Evolutionary conservation across 2,797 vertebrate genomes (phyloP).

Genomic region (Falco novaeseelandiae): DNA sequence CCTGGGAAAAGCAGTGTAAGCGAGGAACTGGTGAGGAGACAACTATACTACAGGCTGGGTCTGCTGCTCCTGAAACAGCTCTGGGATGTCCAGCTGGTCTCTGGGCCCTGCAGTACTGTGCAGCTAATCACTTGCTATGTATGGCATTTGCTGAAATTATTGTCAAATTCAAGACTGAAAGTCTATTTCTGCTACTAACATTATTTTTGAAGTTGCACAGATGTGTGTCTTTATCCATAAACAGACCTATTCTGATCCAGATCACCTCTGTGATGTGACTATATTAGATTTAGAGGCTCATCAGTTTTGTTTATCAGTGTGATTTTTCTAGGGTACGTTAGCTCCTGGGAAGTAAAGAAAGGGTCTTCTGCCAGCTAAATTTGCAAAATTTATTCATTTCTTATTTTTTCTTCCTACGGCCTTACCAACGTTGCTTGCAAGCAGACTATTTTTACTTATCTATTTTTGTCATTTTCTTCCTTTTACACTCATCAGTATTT

Average conservation of each 20-base stretch:
- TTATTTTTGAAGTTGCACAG: neutral
- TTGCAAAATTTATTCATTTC: neutral
- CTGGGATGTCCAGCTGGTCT: neutral
- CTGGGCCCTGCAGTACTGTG: neutral
- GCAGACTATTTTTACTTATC: neutral
- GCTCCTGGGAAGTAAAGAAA: neutral
- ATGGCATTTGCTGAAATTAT: neutral
- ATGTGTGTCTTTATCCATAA: neutral
- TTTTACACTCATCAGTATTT: neutral
- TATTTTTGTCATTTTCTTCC: constrained; percentile 12
- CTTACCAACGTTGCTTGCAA: neutral
- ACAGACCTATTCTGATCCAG: neutral
- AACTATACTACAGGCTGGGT: neutral
- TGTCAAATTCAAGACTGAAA: neutral
- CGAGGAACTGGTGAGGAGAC: neutral
- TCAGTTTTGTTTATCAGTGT: neutral
- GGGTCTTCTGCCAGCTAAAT: neutral
- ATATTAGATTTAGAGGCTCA: neutral
- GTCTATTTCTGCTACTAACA: neutral
- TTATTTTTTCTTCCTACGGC: neutral
- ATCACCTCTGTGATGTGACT: neutral
- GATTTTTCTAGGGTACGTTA: neutral
- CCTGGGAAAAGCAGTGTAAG: neutral
- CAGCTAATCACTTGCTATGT: neutral
- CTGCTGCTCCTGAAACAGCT: neutral